A percentile compares a stretch with the other conserved stretches of the same genome.
phyloP scores from a whole-genome alignment of 2,888 invertebrate species.

The Plagodis pulveraria region DNA sequence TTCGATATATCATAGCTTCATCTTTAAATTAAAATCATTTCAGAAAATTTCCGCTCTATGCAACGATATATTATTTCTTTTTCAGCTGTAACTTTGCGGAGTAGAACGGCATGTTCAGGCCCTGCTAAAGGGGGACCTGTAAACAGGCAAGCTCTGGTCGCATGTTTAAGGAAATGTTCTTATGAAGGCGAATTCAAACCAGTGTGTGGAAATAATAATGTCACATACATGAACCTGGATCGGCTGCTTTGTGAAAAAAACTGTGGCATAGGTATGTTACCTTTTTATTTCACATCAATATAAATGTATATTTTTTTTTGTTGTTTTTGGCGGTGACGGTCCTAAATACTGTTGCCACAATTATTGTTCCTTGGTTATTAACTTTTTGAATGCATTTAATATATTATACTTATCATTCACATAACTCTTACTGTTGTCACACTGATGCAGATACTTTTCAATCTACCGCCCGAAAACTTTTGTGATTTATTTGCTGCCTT shows the following conservation, averaged over 20 bases:
- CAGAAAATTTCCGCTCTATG: neutral
- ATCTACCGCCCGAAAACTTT: no score
- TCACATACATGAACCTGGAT: constrained; percentile 20
- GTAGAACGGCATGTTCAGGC: neutral
- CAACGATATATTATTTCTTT: neutral
- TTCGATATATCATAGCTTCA: neutral
- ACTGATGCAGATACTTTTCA: no score
- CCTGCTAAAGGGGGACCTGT: neutral
- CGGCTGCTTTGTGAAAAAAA: constrained; percentile 16
- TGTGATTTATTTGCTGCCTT: no score
- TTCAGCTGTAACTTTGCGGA: neutral
- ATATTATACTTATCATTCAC: no score
- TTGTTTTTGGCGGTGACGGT: no score
- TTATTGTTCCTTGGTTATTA: no score
- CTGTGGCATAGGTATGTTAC: constrained; percentile 24
- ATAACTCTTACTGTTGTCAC: no score
- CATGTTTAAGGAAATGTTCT: neutral
- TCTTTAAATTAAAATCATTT: no score
- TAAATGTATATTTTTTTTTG: no score
- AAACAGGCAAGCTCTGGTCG: neutral
- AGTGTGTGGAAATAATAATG: constrained; percentile 23
- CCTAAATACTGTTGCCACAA: no score
- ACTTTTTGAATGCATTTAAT: no score
- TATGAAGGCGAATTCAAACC: neutral
- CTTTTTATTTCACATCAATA: neutral